Conservation (phyloP, 2,797 vertebrate species). For the Pipistrellus pipistrellus region DNA sequence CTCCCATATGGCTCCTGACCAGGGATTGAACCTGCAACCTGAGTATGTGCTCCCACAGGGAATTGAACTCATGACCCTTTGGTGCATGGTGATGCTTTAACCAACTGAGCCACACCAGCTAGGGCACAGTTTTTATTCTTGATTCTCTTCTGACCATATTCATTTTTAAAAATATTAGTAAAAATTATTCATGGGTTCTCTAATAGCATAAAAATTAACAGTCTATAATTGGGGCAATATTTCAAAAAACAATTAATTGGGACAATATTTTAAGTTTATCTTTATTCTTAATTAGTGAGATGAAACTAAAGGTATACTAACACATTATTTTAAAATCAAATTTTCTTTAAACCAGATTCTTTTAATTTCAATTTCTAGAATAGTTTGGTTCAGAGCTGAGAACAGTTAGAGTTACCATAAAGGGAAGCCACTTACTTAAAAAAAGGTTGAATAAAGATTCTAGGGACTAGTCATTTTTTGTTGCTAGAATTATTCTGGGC, state of each 20-base stretch:
- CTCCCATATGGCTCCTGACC: neutral
- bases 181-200: conserved; percentile 28
- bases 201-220: conserved; percentile 33
- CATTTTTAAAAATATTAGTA: conserved; percentile 42
- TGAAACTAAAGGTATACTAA: conserved; percentile 24
- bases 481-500: neutral
- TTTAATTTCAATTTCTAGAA: neutral
- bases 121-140: neutral
- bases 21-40: neutral
- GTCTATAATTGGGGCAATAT: conserved; percentile 6
- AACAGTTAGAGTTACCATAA: neutral
- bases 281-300: conserved; percentile 51
- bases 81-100: neutral
- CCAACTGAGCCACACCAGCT: neutral
- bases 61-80: neutral
- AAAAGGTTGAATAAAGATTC: neutral
- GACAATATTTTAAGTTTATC: conserved; percentile 33
- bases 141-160: conserved; percentile 18
- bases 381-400: neutral
- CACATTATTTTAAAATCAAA: neutral
- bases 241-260: neutral
- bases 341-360: neutral
- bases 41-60: neutral
- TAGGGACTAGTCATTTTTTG: neutral
- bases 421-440: neutral